Percentiles rank a stretch among this genome's conserved stretches.
Evolutionary conservation across 2,888 invertebrate species (phyloP).

Genomic region (Sarcophaga carnaria): DNA sequence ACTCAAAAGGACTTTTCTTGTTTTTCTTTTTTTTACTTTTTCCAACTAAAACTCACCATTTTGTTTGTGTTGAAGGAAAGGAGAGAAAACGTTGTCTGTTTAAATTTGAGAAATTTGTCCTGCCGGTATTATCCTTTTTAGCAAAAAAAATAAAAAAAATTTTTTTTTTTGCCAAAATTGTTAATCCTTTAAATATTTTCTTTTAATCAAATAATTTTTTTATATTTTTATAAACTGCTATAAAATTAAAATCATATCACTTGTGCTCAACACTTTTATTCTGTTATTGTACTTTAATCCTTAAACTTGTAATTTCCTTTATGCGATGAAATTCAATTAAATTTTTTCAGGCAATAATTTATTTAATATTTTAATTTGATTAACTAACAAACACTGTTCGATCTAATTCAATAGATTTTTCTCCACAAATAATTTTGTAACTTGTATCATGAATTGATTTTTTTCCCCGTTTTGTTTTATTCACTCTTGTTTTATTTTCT

Average conservation of each 20-base stretch:
- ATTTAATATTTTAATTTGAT: slow-evolving; percentile 7
- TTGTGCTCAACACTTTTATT: slow-evolving; percentile 19
- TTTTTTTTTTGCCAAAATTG: slow-evolving; percentile 32
- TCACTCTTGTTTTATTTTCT: slow-evolving; percentile 48
- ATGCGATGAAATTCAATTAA: too few species aligned
- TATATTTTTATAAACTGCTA: slow-evolving; percentile 25
- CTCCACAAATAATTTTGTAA: too few species aligned
- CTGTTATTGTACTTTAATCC: background rate
- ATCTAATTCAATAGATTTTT: too few species aligned
- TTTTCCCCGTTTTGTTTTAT: slow-evolving; percentile 19
- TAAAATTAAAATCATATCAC: slow-evolving; percentile 29
- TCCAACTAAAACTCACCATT: slow-evolving; percentile 44
- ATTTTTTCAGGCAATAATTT: too few species aligned
- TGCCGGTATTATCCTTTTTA: slow-evolving; percentile 18
- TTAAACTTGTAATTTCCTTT: background rate
- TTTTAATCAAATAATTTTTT: background rate
- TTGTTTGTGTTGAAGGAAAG: slow-evolving; percentile 9
- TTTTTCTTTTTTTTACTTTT: background rate
- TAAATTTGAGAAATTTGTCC: background rate
- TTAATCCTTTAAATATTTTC: slow-evolving; percentile 13
- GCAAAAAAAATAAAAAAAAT: background rate
- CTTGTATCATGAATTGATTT: too few species aligned
- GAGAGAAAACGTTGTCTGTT: slow-evolving; percentile 9
- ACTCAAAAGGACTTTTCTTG: background rate
- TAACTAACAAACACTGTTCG: slow-evolving; percentile 8